Evolutionary conservation across 2,113 vertebrate genomes (phyloP), one percentile per base, ranked within the genome.

Genomic region (Chloroceryle aenea): DNA sequence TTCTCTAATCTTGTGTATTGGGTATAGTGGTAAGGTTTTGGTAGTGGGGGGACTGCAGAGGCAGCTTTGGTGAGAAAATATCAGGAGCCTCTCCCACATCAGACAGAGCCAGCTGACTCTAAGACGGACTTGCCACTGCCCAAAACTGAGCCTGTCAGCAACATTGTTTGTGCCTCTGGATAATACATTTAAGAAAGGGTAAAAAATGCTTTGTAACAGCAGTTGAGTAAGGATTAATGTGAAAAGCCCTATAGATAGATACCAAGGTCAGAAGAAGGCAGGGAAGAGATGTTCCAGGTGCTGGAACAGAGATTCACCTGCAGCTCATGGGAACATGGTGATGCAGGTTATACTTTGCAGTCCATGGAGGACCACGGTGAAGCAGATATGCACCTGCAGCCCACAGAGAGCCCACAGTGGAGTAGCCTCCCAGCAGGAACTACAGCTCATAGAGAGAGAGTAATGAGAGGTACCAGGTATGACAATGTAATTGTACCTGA

Each of bases 171-270:
- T 29, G 27, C 23, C 27, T 78, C 66, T 72, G 22, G 36, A 9
- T 20, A 50, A 71, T 21, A 10, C 48, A n/a, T 20, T 45, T 64
- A n/a, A 72, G 23, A 72, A 72, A 72, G 36, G 5, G 32, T 58
- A 29, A 78, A 38, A 72, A n/a, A 9, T 1, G 1, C 23, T 43
- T 10, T 1, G 0, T n/a, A 79, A 78, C 19, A 58, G 32, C 48
- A 71, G 42, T 50, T 63, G 42, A 63, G 59, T 34, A 47, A 43
- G 9, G 9, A 66, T 64, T 26, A 25, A 69, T 4, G 5, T 42
- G 55, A 56, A 81, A 50, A 25, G 30, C 40, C 47, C 47, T 36
- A 32, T 15, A 71, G 50, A 59, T 43, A 77, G 50, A 59, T 43
- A 77, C 16, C 23, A 32, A 34, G 14, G 29, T 16, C 50, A 82